Percentiles rank a stretch among this genome's conserved stretches.
These are phyloP conservation scores for Zaprionus bogoriensis DNA, from an alignment of 2,888 invertebrate genomes.

Conservation along the genomic window DNA sequence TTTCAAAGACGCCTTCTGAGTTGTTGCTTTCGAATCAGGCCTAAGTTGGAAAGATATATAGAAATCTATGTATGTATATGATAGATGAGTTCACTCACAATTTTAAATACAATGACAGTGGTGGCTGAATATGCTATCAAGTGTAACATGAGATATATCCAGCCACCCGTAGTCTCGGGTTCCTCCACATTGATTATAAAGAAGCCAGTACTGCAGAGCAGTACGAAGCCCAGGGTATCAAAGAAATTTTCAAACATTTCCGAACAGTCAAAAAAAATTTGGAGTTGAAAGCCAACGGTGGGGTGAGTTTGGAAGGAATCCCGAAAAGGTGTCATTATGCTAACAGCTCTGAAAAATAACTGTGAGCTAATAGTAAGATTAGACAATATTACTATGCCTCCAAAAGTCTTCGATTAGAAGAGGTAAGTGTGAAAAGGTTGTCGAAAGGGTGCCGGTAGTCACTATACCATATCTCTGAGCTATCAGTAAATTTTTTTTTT, in stretches of 20 bases:
- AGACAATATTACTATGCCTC: too few species aligned
- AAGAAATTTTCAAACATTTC: slow-evolving; percentile 53
- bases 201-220: slow-evolving; percentile 19
- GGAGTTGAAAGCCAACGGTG: too few species aligned
- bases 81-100: slow-evolving; percentile 28
- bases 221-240: slow-evolving; percentile 17
- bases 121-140: slow-evolving; percentile 13
- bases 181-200: slow-evolving; percentile 31
- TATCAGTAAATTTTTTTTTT: too few species aligned
- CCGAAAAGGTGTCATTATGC: too few species aligned
- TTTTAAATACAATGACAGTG: slow-evolving; percentile 18
- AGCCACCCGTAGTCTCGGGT: slow-evolving; percentile 8
- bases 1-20: slow-evolving; percentile 1
- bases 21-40: not conserved
- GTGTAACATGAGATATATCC: not conserved
- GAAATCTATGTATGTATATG: not conserved
- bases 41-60: not conserved
- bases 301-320: too few species aligned
- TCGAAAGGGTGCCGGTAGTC: too few species aligned
- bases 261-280: too few species aligned
- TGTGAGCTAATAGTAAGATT: too few species aligned
- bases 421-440: too few species aligned
- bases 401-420: too few species aligned
- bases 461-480: too few species aligned
- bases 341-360: too few species aligned